Evolutionary conservation across 1,140 invertebrate species (phyloP).

Genomic region (Atta cephalotes): DNA sequence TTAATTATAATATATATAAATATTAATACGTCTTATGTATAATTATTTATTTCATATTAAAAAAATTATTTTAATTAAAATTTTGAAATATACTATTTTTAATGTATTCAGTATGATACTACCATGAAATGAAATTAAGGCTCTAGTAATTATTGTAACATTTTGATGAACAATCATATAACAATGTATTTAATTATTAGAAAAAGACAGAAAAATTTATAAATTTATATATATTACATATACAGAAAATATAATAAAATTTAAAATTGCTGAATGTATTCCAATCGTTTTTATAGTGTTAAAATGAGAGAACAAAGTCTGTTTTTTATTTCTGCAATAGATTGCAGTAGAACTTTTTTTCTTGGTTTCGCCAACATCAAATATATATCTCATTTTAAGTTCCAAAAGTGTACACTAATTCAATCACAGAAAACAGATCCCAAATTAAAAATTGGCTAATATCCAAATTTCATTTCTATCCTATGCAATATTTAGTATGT

Average conservation of each 20-base stretch:
- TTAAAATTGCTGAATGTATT: neutral
- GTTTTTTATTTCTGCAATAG: too few species aligned
- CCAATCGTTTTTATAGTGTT: conserved; percentile 32
- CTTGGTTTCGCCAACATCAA: too few species aligned
- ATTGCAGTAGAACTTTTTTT: too few species aligned
- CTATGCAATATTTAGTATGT: conserved; percentile 49
- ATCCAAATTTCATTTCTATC: conserved; percentile 64
- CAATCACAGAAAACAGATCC: too few species aligned
- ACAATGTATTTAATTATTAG: conserved; percentile 1
- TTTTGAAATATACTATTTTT: neutral
- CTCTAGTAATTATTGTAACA: neutral
- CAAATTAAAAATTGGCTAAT: conserved; percentile 63
- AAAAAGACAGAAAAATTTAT: neutral
- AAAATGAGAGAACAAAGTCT: conserved; percentile 59
- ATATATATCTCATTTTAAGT: too few species aligned
- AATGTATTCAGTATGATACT: neutral
- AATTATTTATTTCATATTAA: neutral
- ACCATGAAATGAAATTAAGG: neutral
- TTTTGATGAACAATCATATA: neutral
- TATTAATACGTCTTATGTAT: conserved; percentile 4
- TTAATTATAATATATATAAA: neutral
- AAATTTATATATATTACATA: conserved; percentile 9
- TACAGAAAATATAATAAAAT: neutral
- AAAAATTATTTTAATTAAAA: neutral
- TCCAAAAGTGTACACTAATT: too few species aligned